Evolutionary conservation across 1,140 invertebrate species (phyloP).

Genomic region (Trialeurodes vaporariorum): DNA sequence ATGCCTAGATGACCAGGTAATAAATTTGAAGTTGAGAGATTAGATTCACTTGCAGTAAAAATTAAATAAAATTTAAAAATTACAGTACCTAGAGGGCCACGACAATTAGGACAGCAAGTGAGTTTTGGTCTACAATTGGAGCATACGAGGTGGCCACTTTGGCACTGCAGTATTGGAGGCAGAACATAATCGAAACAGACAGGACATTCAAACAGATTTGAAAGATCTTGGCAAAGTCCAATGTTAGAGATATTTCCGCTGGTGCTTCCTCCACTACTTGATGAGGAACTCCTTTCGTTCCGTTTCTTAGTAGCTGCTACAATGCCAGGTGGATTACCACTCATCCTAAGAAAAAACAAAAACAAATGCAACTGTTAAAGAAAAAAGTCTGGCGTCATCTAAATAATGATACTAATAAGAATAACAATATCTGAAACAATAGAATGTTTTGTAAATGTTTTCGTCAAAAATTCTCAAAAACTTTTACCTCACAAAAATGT

Average conservation of each 20-base stretch:
- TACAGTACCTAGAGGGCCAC: constrained; percentile 80
- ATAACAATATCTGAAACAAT: background rate
- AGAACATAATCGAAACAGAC: constrained; percentile 99
- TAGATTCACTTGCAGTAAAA: no score
- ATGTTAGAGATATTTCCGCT: background rate
- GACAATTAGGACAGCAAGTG: constrained; percentile 92
- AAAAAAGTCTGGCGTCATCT: background rate
- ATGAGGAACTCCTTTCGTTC: background rate
- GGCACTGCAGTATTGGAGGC: constrained; percentile 86
- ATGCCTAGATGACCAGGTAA: no score
- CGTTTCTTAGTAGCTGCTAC: background rate
- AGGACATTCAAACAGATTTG: constrained; percentile 86
- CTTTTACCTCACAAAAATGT: background rate
- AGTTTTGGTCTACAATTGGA: constrained; percentile 92
- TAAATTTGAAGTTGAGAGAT: no score
- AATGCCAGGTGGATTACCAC: background rate
- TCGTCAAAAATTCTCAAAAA: background rate
- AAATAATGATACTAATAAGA: background rate
- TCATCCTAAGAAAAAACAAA: background rate
- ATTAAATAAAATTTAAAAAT: no score
- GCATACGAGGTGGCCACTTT: constrained; percentile 81
- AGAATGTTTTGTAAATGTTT: no score
- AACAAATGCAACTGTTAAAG: background rate
- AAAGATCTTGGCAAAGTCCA: background rate
- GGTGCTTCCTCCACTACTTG: background rate